Evolutionary conservation across 2,888 invertebrate species (phyloP), one percentile per base, ranked within the genome.

Genomic region (Drosophila antonietae): DNA sequence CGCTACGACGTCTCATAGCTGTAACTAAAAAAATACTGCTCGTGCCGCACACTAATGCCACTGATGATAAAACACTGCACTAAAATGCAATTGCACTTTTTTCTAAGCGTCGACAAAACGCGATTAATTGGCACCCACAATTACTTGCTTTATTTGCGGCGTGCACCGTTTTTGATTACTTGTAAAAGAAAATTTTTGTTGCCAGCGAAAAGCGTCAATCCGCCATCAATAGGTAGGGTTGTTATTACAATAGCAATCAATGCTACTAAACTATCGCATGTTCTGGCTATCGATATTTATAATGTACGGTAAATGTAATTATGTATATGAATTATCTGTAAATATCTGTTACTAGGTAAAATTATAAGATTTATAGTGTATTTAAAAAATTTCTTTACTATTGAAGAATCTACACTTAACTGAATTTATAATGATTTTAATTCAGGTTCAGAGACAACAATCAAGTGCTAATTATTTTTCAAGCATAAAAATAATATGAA

Each of bases 1-100:
- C 95, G 93, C 94, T 96, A 93, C 96, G 96, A 83, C 96, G 95
- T 92, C 96, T 95, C 96, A 96, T 96, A 56, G 80, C 74, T 72
- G 63, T 56, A 55, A 41, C 49, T 73, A 57, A 53, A 61, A 71
- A 68, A 73, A 66, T 56, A 49, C 59, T 49, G 60, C 49, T 67
- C 57, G 65, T 56, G 52, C 41, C 58, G 57, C 60, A 77, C 78
- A 61, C 81, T 63, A 43, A 59, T 70, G 53, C 67, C 70, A 74
- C 65, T 60, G 20, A 46, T 49, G 28, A 44, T 8, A 62, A 68
- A 73, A 60, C 74, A 68, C 72, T 76, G 52, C 68, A 64, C 58
- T 55, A 64, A 81, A 64, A 72, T 73, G 52, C 55, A 31, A 51
- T 47, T 68, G 41, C 73, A 80, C 75, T 82, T 58, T 20, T 53